Base-by-base conservation (phyloP, 92 coral and sea anemone species). In the Epizoanthus scotinus region DNA sequence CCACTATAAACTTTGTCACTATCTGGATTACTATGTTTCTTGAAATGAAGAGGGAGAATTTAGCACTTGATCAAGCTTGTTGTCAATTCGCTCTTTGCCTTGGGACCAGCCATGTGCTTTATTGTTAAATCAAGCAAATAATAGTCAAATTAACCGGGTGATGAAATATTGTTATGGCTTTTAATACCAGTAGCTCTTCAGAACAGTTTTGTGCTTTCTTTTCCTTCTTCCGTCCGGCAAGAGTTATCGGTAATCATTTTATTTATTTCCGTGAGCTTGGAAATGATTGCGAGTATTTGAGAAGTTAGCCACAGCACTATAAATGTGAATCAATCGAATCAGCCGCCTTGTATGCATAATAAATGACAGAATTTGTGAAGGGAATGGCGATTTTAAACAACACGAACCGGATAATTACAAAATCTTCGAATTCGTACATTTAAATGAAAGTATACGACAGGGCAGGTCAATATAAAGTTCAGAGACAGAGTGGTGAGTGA, bases 11-110 rank as follows among this genome's bases (percentile, higher is more conserved):
- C 68, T 44, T 52, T 87, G 90, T 87, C 90, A 87, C 71, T 56
- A 75, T 28, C 58, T 73, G 71, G 70, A 83, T 58, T 83, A 75
- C 87, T 66, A 84, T 78, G 84, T 63, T 82, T 83, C 40, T 67
- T 70, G 81, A 78, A 91, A 85, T 88, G 83, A 73, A 83, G 83
- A 78, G 47, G 83, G 94, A 91, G 94, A 91, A 88, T 88, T 63
- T 85, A 8, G 52, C 70, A 56, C 20, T 78, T 78, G 81, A 91
- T 91, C 94, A 91, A 63, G 13, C 24, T 58, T 24, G 53, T 12
- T 31, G 34, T 22, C 34, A 55, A 0, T 26, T 7, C 26, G 42
- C 15, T 28, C 38, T 36, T n/a, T 20, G 19, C 78, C 78, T 71
- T 68, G 24, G 61, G 55, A 58, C 68, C 40, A 58, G 81, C 81